These are phyloP conservation scores for Uromys caudimaculatus DNA, from an alignment of 2,797 vertebrate genomes.

Conservation along the genomic window DNA sequence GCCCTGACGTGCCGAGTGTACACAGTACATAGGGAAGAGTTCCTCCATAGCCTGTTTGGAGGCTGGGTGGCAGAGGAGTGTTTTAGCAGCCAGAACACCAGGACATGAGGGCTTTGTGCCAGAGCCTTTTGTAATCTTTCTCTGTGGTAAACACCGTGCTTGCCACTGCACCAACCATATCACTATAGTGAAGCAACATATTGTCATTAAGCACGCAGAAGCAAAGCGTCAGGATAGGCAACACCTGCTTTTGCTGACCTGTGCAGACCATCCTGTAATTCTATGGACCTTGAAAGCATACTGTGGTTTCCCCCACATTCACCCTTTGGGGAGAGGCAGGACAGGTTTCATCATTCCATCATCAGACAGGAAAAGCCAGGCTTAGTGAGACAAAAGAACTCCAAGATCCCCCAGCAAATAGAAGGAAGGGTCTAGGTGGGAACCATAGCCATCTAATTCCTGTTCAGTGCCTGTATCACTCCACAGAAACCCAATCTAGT, in stretches of 20 bases:
- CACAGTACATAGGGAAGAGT: background rate
- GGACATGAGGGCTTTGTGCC: background rate
- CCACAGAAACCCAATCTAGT: background rate
- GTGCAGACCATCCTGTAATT: background rate
- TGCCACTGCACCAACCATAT: background rate
- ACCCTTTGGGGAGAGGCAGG: background rate
- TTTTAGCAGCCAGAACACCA: rapidly evolving
- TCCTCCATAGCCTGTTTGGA: background rate
- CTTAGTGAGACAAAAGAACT: background rate
- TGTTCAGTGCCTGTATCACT: background rate
- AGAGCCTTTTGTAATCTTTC: background rate
- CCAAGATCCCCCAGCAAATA: background rate
- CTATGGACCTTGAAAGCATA: background rate
- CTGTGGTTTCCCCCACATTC: background rate
- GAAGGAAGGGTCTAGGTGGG: background rate
- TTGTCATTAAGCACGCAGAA: background rate
- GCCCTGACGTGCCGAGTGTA: background rate
- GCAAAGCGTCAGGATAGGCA: background rate
- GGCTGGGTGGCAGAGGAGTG: rapidly evolving
- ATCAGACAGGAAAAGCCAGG: background rate
- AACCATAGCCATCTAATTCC: background rate
- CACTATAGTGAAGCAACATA: background rate
- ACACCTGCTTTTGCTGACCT: background rate
- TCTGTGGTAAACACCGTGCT: background rate
- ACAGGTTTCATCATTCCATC: background rate